phyloP scores from a whole-genome alignment of 2,888 invertebrate genomes.

The Meteorus cinctellus region DNA sequence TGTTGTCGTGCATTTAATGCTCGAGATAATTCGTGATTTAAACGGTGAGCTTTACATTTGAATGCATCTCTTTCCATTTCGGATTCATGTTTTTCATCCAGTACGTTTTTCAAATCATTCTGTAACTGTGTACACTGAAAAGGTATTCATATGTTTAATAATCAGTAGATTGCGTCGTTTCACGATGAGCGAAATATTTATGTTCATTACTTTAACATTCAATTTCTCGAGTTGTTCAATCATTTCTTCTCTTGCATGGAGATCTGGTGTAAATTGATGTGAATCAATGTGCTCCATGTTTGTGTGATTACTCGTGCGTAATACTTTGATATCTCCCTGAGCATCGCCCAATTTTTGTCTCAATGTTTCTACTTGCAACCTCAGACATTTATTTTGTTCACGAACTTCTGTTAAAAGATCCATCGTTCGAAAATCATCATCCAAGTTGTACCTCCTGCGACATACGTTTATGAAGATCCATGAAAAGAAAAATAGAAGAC shows the following conservation, averaged over 20 bases:
- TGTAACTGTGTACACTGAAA: slow-evolving; percentile 82
- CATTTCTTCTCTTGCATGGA: slow-evolving; percentile 80
- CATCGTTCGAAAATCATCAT: slow-evolving; percentile 59
- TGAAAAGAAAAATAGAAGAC: background rate
- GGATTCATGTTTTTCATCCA: slow-evolving; percentile 90
- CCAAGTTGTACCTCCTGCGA: slow-evolving; percentile 42
- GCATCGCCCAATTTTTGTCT: slow-evolving; percentile 83
- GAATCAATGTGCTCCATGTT: slow-evolving; percentile 58
- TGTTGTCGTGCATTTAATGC: slow-evolving; percentile 77
- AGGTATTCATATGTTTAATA: too few species aligned
- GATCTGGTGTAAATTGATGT: slow-evolving; percentile 71
- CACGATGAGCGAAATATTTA: too few species aligned
- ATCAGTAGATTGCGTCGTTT: too few species aligned
- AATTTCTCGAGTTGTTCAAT: slow-evolving; percentile 81
- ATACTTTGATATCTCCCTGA: slow-evolving; percentile 80
- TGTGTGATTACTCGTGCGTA: slow-evolving; percentile 74
- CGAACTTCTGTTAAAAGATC: slow-evolving; percentile 71
- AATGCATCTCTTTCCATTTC: slow-evolving; percentile 88
- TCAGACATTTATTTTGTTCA: slow-evolving; percentile 76
- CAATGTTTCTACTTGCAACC: slow-evolving; percentile 80
- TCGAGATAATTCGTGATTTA: slow-evolving; percentile 86
- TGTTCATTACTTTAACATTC: slow-evolving; percentile 77
- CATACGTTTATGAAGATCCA: background rate
- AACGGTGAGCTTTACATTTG: slow-evolving; percentile 86
- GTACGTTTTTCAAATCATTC: slow-evolving; percentile 83